Evolutionary conservation across 2,888 invertebrate species (phyloP).

Genomic region (Homarus gammarus): DNA sequence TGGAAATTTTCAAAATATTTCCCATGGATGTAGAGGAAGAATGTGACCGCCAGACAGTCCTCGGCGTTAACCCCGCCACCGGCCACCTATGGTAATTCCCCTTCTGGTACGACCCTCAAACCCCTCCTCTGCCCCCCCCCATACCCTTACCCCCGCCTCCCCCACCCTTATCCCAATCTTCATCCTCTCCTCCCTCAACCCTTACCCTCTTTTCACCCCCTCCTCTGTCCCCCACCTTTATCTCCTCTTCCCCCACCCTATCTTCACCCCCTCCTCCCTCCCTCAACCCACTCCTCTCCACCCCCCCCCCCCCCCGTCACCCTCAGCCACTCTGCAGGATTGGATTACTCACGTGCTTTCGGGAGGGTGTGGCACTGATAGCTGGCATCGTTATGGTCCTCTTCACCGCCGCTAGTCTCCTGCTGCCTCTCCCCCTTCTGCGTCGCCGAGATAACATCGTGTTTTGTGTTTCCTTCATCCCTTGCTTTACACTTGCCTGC

Average conservation of each 20-base stretch:
- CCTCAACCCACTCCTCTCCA: not conserved
- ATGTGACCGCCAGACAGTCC: constrained; percentile 39
- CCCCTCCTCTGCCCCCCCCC: constrained; percentile 10
- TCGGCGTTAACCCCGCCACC: constrained; percentile 16
- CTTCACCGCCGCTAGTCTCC: not conserved
- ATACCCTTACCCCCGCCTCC: not conserved
- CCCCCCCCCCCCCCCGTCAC: not conserved
- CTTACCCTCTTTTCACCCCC: not conserved
- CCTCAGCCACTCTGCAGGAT: constrained; percentile 36
- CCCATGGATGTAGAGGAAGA: constrained; percentile 6
- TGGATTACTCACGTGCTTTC: constrained; percentile 69
- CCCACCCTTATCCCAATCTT: too few relatives aligned
- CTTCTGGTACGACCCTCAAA: constrained; percentile 20
- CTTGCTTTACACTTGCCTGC: not conserved
- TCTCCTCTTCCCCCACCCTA: too few relatives aligned
- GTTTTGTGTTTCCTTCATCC: not conserved
- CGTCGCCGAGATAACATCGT: not conserved
- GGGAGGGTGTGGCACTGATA: constrained; percentile 70
- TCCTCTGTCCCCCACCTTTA: not conserved
- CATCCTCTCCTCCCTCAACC: not conserved
- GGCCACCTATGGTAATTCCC: constrained; percentile 28
- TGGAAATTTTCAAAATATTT: constrained; percentile 11
- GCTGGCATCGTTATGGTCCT: constrained; percentile 13
- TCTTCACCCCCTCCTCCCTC: not conserved
- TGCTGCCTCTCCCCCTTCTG: not conserved